Percentiles rank a stretch among this genome's conserved stretches.
Evolutionary conservation across 2,888 invertebrate species (phyloP).

Genomic region (Orthosia cruda): DNA sequence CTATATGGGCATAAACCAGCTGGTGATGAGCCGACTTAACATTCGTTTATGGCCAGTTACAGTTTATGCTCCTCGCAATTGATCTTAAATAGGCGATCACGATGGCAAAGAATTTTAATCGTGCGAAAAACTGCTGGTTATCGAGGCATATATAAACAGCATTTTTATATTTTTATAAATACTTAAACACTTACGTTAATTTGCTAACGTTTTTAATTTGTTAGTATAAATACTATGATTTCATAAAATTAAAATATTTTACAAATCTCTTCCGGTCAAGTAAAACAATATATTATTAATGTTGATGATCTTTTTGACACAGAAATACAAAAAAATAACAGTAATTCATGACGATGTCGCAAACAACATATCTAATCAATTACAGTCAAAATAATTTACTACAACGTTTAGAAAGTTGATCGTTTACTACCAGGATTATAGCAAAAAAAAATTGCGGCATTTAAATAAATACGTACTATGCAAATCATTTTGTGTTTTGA

Average conservation of each 20-base stretch:
- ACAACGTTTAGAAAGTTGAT: slow-evolving; percentile 58
- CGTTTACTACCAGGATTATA: slow-evolving; percentile 28
- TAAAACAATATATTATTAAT: slow-evolving; percentile 11
- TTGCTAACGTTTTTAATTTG: too few species aligned
- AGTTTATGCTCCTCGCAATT: slow-evolving; percentile 26
- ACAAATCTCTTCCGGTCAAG: background rate
- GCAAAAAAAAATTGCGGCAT: slow-evolving; percentile 38
- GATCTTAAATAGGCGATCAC: slow-evolving; percentile 13
- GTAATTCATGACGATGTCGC: slow-evolving; percentile 2
- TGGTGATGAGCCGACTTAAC: slow-evolving; percentile 46
- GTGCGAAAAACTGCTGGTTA: background rate
- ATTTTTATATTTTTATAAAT: slow-evolving; percentile 11
- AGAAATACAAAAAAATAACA: background rate
- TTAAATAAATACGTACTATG: slow-evolving; percentile 26
- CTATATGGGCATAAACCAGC: slow-evolving; percentile 37
- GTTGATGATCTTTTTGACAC: slow-evolving; percentile 19
- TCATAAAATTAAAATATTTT: slow-evolving; percentile 4
- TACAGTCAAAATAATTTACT: slow-evolving; percentile 46
- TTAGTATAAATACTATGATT: background rate
- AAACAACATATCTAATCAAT: slow-evolving; percentile 36
- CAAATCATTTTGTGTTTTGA: slow-evolving; percentile 30
- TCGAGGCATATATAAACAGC: background rate
- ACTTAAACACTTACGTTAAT: background rate
- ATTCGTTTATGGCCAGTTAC: slow-evolving; percentile 18
- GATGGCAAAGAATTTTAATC: slow-evolving; percentile 7